phyloP scores from a whole-genome alignment of 2,113 vertebrate species.

The Tachycineta bicolor region DNA sequence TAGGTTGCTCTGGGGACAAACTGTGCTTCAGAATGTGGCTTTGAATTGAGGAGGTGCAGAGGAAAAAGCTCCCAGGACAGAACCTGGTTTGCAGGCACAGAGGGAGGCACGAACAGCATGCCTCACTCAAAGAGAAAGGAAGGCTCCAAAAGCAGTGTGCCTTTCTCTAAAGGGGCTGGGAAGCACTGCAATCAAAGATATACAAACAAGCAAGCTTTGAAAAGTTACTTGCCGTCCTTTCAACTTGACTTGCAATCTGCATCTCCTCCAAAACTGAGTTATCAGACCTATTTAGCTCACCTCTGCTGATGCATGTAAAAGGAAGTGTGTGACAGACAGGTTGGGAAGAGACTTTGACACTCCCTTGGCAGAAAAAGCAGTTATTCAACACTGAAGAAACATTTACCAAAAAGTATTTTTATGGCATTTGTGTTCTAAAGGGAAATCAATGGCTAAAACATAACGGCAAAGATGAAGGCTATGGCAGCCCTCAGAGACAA shows the following conservation, averaged over 20 bases:
- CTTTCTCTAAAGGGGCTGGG: background rate
- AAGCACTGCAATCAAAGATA: background rate
- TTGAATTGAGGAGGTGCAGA: background rate
- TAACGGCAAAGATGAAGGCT: background rate
- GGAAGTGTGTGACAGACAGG: background rate
- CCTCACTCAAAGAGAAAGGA: background rate
- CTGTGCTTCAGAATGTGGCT: background rate
- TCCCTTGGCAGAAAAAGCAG: background rate
- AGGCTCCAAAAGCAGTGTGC: background rate
- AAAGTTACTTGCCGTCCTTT: background rate
- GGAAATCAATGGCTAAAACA: conserved; percentile 45
- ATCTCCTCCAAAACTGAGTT: background rate
- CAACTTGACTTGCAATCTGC: background rate
- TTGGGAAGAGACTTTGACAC: background rate
- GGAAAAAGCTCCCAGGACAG: background rate
- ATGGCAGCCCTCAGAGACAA: background rate
- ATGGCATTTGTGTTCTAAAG: conserved; percentile 1
- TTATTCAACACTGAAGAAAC: conserved; percentile 34
- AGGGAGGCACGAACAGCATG: rapidly evolving
- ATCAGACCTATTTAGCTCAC: background rate
- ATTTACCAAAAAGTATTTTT: conserved; percentile 8
- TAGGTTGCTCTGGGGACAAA: background rate
- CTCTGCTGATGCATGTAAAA: background rate
- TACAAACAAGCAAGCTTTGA: background rate
- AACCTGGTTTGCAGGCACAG: background rate